A percentile compares a stretch with the other conserved stretches of the same genome.
Evolutionary conservation across 2,113 vertebrate species (phyloP).

Genomic region (Ginglymostoma cirratum): DNA sequence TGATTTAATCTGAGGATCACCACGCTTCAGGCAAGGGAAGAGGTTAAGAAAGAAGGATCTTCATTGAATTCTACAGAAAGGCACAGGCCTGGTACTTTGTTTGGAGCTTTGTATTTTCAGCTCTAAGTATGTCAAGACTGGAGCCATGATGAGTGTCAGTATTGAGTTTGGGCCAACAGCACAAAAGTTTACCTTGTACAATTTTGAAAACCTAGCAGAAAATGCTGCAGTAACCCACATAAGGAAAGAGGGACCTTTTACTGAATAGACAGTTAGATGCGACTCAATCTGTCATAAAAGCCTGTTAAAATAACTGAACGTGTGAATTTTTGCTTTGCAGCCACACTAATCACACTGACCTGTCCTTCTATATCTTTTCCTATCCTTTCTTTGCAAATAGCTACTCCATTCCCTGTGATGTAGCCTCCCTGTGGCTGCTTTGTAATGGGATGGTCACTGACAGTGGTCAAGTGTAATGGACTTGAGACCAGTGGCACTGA

Average conservation of each 20-base stretch:
- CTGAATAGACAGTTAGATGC: neutral
- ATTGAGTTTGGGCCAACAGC: no score
- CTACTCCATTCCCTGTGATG: neutral
- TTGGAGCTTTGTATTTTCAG: no score
- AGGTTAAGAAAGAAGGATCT: no score
- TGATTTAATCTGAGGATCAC: no score
- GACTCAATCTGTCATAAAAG: neutral
- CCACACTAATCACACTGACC: neutral
- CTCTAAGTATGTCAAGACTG: no score
- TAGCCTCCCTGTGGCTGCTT: neutral
- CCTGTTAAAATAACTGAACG: neutral
- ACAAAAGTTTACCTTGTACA: neutral
- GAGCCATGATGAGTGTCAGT: no score
- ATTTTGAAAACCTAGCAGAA: neutral
- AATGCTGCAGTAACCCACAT: neutral
- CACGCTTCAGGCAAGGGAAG: no score
- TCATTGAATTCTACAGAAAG: no score
- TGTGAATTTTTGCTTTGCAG: neutral
- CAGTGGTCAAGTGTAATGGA: no score
- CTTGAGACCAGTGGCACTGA: no score
- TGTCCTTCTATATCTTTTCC: neutral
- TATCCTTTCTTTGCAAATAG: neutral
- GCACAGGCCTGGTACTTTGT: no score
- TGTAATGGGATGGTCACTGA: neutral
- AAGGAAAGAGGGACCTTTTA: neutral